These are phyloP conservation scores for Bombus haemorrhoidalis DNA, from an alignment of 1,140 invertebrate species.

Conservation along the genomic window DNA sequence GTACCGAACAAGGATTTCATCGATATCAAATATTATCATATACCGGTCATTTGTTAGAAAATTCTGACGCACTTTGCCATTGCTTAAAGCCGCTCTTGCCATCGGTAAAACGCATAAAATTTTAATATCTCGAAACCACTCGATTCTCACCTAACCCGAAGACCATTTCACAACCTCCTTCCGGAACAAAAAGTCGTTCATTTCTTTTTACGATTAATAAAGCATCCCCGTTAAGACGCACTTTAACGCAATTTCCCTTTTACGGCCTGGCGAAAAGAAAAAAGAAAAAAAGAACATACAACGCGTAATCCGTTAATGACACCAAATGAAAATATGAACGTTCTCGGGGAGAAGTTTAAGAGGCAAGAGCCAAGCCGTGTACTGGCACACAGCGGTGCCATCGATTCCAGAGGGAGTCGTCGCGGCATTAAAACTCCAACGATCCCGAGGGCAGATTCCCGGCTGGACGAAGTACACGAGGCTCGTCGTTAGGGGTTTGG, in stretches of 20 bases:
- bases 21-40: no score
- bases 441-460: constrained; percentile 10
- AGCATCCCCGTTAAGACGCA: not conserved
- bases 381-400: not conserved
- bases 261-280: not conserved
- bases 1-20: no score
- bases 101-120: not conserved
- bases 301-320: constrained; percentile 32
- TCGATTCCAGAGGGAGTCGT: constrained; percentile 27
- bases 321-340: constrained; percentile 44
- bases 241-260: constrained; percentile 5
- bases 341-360: not conserved
- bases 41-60: not conserved
- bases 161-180: not conserved
- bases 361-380: constrained; percentile 6
- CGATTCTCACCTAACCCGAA: not conserved
- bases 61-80: not conserved
- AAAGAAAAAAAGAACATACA: not conserved
- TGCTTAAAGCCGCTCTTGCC: no score
- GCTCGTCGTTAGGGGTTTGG: constrained; percentile 16
- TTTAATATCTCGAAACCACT: not conserved
- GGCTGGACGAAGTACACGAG: constrained; percentile 19
- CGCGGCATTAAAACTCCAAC: constrained; percentile 35
- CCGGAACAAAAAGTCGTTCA: not conserved
- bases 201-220: constrained; percentile 40